A percentile compares a stretch with the other conserved stretches of the same genome.
phyloP scores from a whole-genome alignment of 2,888 invertebrate genomes.

The Orthonychiurus folsomi region DNA sequence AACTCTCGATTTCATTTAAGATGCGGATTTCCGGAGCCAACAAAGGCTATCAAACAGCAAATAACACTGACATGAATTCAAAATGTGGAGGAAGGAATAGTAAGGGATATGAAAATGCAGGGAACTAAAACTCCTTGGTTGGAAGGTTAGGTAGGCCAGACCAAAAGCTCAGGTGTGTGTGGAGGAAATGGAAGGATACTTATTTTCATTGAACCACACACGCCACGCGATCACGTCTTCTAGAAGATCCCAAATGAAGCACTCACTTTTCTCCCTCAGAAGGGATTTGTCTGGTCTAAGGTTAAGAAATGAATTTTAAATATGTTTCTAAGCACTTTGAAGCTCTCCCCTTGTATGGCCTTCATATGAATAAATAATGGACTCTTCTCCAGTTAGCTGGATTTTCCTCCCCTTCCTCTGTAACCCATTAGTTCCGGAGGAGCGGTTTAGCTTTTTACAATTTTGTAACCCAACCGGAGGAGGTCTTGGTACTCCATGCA shows the following conservation, averaged over 20 bases:
- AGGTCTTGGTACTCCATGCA: too few relatives aligned
- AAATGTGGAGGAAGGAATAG: neutral
- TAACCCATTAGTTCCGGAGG: neutral
- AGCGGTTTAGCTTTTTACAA: neutral
- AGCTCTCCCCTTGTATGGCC: neutral
- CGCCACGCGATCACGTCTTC: too few relatives aligned
- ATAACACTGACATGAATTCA: too few relatives aligned
- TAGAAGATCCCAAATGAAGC: neutral
- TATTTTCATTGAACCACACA: too few relatives aligned
- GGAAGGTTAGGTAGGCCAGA: too few relatives aligned
- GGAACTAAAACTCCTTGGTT: too few relatives aligned
- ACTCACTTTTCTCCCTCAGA: neutral
- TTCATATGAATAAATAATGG: neutral
- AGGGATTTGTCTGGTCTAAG: neutral
- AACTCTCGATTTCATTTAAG: neutral
- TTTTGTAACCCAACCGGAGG: neutral
- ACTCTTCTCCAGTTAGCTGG: neutral
- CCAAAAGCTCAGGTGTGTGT: too few relatives aligned
- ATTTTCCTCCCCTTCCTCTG: neutral
- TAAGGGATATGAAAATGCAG: neutral
- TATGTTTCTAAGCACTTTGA: neutral
- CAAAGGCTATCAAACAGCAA: neutral
- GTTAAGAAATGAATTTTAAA: constrained; percentile 1
- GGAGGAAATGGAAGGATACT: too few relatives aligned
- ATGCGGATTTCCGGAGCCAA: neutral